Percentiles rank a stretch among this genome's conserved stretches.
These are phyloP conservation scores for Platygyra sinensis DNA, from an alignment of 64 coral and sea anemone species.

Conservation along the genomic window DNA sequence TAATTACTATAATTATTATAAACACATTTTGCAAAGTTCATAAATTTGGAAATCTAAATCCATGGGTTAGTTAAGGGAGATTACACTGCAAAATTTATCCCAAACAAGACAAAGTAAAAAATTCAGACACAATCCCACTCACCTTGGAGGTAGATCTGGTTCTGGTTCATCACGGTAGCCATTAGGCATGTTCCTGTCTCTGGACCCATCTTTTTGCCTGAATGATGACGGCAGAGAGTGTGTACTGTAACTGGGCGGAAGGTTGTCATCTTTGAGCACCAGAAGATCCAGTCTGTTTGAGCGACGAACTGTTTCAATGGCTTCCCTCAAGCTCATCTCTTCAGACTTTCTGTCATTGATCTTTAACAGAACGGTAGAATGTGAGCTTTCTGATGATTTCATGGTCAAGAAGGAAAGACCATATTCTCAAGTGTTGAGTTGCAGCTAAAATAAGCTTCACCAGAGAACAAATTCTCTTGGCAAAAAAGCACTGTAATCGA, in stretches of 20 bases:
- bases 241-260: slow-evolving; percentile 41
- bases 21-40: too few relatives aligned
- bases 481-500: neutral
- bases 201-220: slow-evolving; percentile 23
- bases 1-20: neutral
- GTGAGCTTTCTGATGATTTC: too few relatives aligned
- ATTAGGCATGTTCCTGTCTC: slow-evolving; percentile 61
- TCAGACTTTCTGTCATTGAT: slow-evolving; percentile 89
- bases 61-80: too few relatives aligned
- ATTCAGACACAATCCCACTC: neutral
- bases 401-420: too few relatives aligned
- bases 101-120: too few relatives aligned
- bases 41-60: too few relatives aligned
- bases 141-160: slow-evolving; percentile 84
- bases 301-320: slow-evolving; percentile 89
- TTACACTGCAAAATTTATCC: too few relatives aligned
- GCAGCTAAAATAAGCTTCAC: too few relatives aligned
- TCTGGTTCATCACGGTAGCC: slow-evolving; percentile 69
- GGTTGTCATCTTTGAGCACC: slow-evolving; percentile 64
- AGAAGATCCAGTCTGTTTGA: slow-evolving; percentile 84
- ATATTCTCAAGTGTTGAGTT: too few relatives aligned
- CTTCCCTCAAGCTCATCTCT: slow-evolving; percentile 78
- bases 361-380: slow-evolving; percentile 28
- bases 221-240: slow-evolving; percentile 66
- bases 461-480: too few relatives aligned